Conservation (phyloP, 2,797 vertebrate genomes). For the Hydrophis major region DNA sequence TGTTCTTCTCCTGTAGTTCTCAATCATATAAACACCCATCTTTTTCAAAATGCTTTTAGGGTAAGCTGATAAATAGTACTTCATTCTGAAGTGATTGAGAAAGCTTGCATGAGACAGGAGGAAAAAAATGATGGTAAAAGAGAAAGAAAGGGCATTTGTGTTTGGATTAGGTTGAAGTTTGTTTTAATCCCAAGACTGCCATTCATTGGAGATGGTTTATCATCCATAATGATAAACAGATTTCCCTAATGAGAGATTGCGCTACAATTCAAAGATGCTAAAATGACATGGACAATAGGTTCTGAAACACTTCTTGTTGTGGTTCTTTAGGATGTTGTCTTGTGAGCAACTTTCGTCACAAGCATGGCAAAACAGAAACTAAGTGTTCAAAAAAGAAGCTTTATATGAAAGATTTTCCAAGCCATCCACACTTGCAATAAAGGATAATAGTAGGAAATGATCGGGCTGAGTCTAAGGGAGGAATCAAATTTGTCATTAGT, state of each 20-base stretch:
- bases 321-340: not conserved
- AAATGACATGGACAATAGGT: not conserved
- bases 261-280: not conserved
- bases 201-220: not conserved
- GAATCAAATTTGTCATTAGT: not conserved
- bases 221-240: not conserved
- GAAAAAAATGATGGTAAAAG: fast-evolving
- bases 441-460: not conserved
- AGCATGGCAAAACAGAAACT: not conserved
- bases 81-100: not conserved
- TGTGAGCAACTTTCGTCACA: not conserved
- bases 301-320: not conserved
- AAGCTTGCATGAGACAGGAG: fast-evolving
- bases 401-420: not conserved
- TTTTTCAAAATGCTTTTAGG: slow-evolving; percentile 1
- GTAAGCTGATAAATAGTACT: slow-evolving; percentile 3
- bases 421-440: not conserved
- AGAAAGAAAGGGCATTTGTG: fast-evolving
- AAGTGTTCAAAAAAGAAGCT: not conserved
- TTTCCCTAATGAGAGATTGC: not conserved
- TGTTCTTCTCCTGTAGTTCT: slow-evolving; percentile 30
- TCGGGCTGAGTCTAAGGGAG: not conserved
- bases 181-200: not conserved
- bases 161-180: not conserved
- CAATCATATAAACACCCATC: slow-evolving; percentile 46